phyloP scores from a whole-genome alignment of 2,113 vertebrate species.

The Engystomops pustulosus region DNA sequence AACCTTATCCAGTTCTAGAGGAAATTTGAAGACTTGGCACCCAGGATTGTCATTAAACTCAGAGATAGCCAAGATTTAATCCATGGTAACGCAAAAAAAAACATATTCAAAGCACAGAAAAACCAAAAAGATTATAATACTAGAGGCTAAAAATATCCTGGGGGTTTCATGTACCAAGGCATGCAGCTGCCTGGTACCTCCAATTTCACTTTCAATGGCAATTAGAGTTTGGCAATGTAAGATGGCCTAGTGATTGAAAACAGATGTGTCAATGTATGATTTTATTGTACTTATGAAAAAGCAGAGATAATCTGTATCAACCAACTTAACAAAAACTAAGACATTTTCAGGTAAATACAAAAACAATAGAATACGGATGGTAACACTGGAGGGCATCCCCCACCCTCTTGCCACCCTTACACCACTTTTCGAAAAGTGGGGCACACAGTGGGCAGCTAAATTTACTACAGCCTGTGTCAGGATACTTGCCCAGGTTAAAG shows the following conservation, averaged over 20 bases:
- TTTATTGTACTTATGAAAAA: neutral
- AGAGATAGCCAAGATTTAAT: neutral
- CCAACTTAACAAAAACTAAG: too few species aligned
- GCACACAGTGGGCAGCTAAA: too few species aligned
- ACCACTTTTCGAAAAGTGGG: too few species aligned
- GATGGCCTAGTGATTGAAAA: conserved; percentile 1
- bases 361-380: too few species aligned
- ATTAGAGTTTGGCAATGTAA: conserved; percentile 36
- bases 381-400: too few species aligned
- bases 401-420: too few species aligned
- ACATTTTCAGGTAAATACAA: too few species aligned
- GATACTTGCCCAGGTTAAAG: too few species aligned
- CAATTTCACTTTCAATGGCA: conserved; percentile 34
- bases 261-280: neutral
- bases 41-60: conserved; percentile 4
- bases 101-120: conserved; percentile 29
- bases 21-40: conserved; percentile 3
- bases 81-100: conserved; percentile 24
- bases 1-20: neutral
- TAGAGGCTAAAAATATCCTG: conserved; percentile 29
- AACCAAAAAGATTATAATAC: conserved; percentile 46
- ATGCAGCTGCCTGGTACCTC: conserved; percentile 33
- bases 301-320: neutral
- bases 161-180: conserved; percentile 18
- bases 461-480: too few species aligned